Evolutionary conservation across 92 coral and sea anemone genomes (phyloP).

Genomic region (Heteractis magnifica): DNA sequence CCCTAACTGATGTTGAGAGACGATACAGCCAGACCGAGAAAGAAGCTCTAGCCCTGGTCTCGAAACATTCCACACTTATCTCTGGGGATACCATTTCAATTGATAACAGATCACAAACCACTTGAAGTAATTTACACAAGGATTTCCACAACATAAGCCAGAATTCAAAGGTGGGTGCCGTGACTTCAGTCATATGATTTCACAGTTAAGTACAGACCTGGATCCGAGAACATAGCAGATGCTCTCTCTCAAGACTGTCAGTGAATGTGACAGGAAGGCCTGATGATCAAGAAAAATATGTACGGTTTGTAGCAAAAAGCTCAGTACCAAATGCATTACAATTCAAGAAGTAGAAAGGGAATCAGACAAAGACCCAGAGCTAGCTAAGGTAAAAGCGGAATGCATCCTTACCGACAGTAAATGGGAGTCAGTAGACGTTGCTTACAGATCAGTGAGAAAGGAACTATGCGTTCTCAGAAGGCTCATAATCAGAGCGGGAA

Average conservation of each 20-base stretch:
- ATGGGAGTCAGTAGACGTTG: conserved; percentile 14
- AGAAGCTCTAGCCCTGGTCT: conserved; percentile 30
- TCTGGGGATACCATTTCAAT: conserved; percentile 5
- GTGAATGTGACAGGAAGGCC: not conserved
- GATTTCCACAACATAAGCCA: conserved; percentile 20
- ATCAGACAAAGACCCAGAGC: conserved; percentile 24
- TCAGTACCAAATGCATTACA: conserved; percentile 31
- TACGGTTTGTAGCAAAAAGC: conserved; percentile 20
- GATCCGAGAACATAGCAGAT: conserved; percentile 26
- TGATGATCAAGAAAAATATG: conserved; percentile 20
- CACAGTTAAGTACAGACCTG: conserved; percentile 32
- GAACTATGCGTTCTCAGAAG: not conserved
- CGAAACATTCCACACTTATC: conserved; percentile 19
- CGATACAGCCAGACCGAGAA: conserved; percentile 25
- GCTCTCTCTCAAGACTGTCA: conserved; percentile 18
- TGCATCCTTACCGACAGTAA: conserved; percentile 28
- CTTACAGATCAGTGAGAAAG: not conserved
- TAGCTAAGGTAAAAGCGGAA: conserved; percentile 1
- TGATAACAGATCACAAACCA: conserved; percentile 18
- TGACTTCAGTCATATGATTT: conserved; percentile 36
- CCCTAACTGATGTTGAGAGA: conserved; percentile 19
- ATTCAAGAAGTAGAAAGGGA: conserved; percentile 28
- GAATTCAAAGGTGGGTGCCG: conserved; percentile 29
- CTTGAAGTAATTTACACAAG: conserved; percentile 20
- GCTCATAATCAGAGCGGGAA: not conserved